Percentiles rank a stretch among this genome's conserved stretches.
Evolutionary conservation across 2,888 invertebrate species (phyloP).

Genomic region (Xestobium rufovillosum): DNA sequence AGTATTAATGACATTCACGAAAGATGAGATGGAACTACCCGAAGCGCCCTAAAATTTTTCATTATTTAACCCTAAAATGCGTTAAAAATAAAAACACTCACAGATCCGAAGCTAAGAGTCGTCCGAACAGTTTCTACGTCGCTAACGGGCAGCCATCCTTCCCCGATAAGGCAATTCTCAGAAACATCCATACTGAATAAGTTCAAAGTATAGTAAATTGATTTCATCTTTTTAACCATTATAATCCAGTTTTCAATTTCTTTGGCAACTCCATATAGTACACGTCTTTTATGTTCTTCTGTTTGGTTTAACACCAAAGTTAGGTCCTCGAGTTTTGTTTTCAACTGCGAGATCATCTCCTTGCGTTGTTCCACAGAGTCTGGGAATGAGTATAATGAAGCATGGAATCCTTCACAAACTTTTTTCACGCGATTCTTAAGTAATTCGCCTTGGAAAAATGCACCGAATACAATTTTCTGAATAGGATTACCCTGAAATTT

Average conservation of each 20-base stretch:
- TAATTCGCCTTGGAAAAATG: conserved; percentile 86
- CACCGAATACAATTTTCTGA: conserved; percentile 81
- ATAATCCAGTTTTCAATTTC: conserved; percentile 84
- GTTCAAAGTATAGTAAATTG: conserved; percentile 69
- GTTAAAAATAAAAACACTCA: conserved; percentile 33
- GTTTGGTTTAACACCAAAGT: conserved; percentile 78
- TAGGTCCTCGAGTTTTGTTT: conserved; percentile 83
- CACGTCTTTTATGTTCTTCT: conserved; percentile 77
- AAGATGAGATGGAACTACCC: conserved; percentile 67
- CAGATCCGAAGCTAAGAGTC: conserved; percentile 75
- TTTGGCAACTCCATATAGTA: conserved; percentile 76
- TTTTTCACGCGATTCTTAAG: conserved; percentile 83
- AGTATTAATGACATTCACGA: conserved; percentile 61
- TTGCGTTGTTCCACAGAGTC: conserved; percentile 73
- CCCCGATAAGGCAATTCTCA: conserved; percentile 62
- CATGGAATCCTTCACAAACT: conserved; percentile 87
- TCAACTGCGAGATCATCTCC: conserved; percentile 85
- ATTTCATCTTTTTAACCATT: conserved; percentile 71
- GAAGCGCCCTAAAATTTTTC: conserved; percentile 40
- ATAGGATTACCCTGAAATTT: conserved; percentile 69
- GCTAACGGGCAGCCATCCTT: conserved; percentile 65
- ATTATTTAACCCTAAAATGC: conserved; percentile 4
- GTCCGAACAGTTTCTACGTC: conserved; percentile 67
- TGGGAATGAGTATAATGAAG: conserved; percentile 86
- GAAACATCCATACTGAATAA: conserved; percentile 67